A percentile compares a stretch with the other conserved stretches of the same genome.
Conservation (phyloP, 2,113 vertebrate genomes). For the Pollimyrus isidori region DNA sequence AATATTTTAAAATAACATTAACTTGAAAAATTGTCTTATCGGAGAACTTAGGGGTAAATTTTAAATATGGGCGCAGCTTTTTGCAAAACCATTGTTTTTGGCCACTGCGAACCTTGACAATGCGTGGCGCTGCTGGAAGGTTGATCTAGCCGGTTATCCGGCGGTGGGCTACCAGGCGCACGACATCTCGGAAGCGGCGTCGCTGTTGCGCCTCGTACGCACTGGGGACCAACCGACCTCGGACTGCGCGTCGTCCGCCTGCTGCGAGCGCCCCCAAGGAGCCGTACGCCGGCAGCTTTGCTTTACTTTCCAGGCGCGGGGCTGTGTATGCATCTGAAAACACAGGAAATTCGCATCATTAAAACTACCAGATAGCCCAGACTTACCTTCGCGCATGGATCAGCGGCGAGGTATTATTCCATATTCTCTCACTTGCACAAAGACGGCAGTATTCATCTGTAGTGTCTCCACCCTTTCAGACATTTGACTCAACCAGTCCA, state of each 20-base stretch:
- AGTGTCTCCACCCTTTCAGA: conserved; percentile 61
- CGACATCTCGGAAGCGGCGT: conserved; percentile 68
- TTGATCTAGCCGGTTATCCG: background rate
- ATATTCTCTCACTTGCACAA: conserved; percentile 56
- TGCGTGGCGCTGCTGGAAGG: background rate
- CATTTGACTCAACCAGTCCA: conserved; percentile 56
- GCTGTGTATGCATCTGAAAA: conserved; percentile 63
- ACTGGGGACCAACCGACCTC: conserved; percentile 61
- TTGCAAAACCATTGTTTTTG: background rate
- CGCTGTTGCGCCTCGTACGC: conserved; percentile 59
- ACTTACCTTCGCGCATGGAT: background rate
- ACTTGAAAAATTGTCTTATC: background rate
- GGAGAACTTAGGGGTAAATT: background rate
- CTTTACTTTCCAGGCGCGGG: conserved; percentile 53
- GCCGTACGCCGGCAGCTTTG: conserved; percentile 37
- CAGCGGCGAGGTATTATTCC: background rate
- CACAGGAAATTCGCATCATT: background rate
- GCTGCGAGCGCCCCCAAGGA: conserved; percentile 36
- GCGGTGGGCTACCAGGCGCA: conserved; percentile 59
- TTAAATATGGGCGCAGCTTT: background rate
- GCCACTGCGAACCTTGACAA: background rate
- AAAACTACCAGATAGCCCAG: background rate
- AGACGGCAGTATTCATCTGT: conserved; percentile 61
- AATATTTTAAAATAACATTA: background rate
- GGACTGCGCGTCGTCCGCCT: conserved; percentile 53